Evolutionary conservation across 2,888 invertebrate genomes (phyloP), one percentile per base, ranked within the genome.

Genomic region (Anticlea derivata): DNA sequence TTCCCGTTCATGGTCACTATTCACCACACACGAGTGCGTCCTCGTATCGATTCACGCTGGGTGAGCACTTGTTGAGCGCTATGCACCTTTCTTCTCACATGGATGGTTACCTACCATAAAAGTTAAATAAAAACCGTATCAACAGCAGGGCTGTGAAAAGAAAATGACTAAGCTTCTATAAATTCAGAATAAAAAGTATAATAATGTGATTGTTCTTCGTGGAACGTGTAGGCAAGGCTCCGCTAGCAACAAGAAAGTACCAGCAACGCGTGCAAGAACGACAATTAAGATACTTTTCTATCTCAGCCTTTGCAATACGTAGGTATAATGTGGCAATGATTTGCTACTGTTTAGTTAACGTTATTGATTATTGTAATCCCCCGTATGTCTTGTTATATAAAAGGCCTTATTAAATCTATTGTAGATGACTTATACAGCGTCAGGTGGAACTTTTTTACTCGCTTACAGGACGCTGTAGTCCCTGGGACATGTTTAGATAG

Each of bases 141-240:
- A 30, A 47, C 49, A 33, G 11, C 13, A 22, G 38, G n/a, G 23
- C 24, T 46, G 35, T 53, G 51, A 55, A 53, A 61, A 35, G 50
- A 56, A 55, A 65, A 67, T 61, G 48, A 72, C 80, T 83, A 79
- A 80, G 77, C 78, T 77, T 78, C 75, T 77, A 75, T 78, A 71
- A 73, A 76, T 77, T 67, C 2, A 80, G 24, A 38, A 27, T 71
- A 83, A 83, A 79, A 80, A 81, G 66, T 76, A 74, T 73, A 76
- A 78, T 79, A 74, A 74, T 73, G 74, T 68, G 76, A 84, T 84
- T 86, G 81, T 86, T 81, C 79, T 76, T 73, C 75, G 78, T 79
- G 76, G 69, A 55, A 55, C 59, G 53, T 69, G 63, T 67, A 69
- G 23, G 24, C 31, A 31, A 41, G 58, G 60, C 65, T 72, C 66